These are phyloP conservation scores for Drosophila setosimentum DNA, from an alignment of 2,888 invertebrate species.

Conservation along the genomic window DNA sequence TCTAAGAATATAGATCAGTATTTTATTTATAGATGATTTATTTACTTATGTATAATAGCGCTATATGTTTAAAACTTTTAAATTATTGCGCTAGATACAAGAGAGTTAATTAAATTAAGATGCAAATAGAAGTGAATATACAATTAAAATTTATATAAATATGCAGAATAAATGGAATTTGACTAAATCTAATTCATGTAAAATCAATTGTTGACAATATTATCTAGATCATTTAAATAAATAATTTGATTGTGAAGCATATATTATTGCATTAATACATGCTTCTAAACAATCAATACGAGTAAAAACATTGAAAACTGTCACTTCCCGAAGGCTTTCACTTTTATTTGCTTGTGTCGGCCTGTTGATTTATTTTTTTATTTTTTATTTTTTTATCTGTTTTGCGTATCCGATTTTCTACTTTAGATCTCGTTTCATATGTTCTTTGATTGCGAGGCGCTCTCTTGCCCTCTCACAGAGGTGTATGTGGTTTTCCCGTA, in stretches of 20 bases:
- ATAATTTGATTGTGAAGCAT: neutral
- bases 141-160: neutral
- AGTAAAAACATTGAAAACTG: neutral
- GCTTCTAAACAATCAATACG: neutral
- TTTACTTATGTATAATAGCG: too few species aligned
- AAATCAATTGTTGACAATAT: neutral
- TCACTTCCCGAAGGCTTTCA: neutral
- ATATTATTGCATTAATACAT: neutral
- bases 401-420: slow-evolving; percentile 24
- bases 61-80: neutral
- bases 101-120: neutral
- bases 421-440: slow-evolving; percentile 57
- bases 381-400: neutral
- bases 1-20: neutral
- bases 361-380: neutral
- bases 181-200: neutral
- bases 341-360: neutral
- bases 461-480: neutral
- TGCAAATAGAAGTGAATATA: neutral
- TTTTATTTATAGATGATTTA: neutral
- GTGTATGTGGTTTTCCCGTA: neutral
- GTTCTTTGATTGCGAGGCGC: slow-evolving; percentile 58
- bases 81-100: neutral
- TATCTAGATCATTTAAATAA: neutral
- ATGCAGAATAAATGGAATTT: too few species aligned